Percentiles rank a stretch among this genome's conserved stretches.
phyloP scores from a whole-genome alignment of 2,113 vertebrate genomes.

The Ctenodactylus gundi region DNA sequence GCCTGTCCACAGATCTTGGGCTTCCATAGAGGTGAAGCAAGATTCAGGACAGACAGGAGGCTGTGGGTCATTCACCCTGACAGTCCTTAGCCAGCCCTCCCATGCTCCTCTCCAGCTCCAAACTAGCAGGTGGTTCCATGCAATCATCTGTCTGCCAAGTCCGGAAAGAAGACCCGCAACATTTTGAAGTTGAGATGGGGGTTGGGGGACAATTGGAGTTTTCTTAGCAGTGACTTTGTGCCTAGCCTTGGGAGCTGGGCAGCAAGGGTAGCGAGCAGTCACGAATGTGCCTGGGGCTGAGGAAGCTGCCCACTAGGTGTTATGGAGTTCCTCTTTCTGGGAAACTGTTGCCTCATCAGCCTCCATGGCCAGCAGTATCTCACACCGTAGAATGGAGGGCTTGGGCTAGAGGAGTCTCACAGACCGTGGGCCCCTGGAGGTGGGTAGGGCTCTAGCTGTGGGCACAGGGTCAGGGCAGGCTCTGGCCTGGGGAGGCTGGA shows the following conservation, averaged over 20 bases:
- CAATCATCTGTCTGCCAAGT: too few relatives aligned
- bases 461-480: neutral
- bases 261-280: rapidly evolving
- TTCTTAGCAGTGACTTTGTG: neutral
- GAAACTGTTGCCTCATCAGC: rapidly evolving
- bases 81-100: neutral
- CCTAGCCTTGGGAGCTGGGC: neutral
- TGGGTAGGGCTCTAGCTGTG: neutral
- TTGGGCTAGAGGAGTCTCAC: too few relatives aligned
- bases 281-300: rapidly evolving
- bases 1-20: neutral
- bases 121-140: too few relatives aligned
- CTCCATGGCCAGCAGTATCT: rapidly evolving
- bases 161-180: neutral
- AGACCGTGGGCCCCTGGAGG: neutral
- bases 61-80: neutral
- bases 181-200: too few relatives aligned
- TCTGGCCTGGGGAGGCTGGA: neutral
- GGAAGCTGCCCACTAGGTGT: rapidly evolving
- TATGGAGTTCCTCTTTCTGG: rapidly evolving
- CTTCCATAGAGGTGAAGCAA: neutral
- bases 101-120: rapidly evolving
- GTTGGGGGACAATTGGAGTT: too few relatives aligned
- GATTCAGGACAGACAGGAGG: neutral
- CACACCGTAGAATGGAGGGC: neutral